phyloP scores from a whole-genome alignment of 53 echinoderm and acorn worm species.

The Apostichopus leukothele region DNA sequence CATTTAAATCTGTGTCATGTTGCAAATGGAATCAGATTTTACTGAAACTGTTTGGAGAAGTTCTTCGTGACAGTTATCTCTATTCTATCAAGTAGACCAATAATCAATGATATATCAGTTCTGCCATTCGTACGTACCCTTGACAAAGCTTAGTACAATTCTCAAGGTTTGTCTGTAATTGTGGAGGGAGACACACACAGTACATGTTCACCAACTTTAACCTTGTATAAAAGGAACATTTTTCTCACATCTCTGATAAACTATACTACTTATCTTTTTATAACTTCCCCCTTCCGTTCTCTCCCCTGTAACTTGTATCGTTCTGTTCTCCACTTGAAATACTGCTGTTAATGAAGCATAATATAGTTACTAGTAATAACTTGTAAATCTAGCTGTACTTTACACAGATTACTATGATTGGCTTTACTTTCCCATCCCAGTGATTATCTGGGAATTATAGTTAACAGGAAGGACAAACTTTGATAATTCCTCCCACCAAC shows the following conservation, averaged over 20 bases:
- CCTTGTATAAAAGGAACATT: not conserved
- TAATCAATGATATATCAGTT: too few species aligned
- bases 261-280: not conserved
- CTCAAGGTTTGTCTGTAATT: too few species aligned
- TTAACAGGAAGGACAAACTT: constrained; percentile 10
- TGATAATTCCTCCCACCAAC: not conserved
- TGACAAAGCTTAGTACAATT: too few species aligned
- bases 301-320: not conserved
- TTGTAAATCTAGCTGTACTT: constrained; percentile 4
- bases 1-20: too few species aligned
- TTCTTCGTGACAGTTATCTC: too few species aligned
- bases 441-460: not conserved
- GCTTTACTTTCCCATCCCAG: not conserved
- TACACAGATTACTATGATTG: not conserved
- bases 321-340: not conserved
- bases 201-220: too few species aligned
- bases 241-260: not conserved
- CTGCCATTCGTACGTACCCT: too few species aligned
- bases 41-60: too few species aligned
- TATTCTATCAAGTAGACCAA: too few species aligned
- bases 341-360: constrained; percentile 6
- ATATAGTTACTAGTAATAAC: not conserved
- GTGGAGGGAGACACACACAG: too few species aligned
- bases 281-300: not conserved
- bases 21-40: too few species aligned